phyloP scores from a whole-genome alignment of 2,888 invertebrate genomes.

The Lampropteryx suffumata region DNA sequence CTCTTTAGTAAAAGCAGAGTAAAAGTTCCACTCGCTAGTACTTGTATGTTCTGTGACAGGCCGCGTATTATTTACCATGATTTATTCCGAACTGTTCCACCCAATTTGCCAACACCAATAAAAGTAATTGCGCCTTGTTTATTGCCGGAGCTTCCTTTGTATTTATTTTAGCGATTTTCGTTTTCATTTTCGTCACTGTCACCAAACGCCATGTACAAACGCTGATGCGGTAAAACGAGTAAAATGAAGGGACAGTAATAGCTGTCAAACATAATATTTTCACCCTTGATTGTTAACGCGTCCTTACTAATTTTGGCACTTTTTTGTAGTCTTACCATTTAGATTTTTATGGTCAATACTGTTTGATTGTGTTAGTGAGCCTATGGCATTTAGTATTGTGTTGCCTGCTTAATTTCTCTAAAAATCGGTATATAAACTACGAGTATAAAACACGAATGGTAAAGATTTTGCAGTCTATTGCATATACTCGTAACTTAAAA shows the following conservation, averaged over 20 bases:
- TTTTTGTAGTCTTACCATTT: too few relatives aligned
- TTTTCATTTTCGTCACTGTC: conserved; percentile 5
- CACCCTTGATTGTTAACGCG: too few relatives aligned
- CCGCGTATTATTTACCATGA: conserved; percentile 23
- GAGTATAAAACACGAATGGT: too few relatives aligned
- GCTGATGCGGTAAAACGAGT: not conserved
- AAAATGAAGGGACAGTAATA: not conserved
- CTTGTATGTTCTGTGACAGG: not conserved
- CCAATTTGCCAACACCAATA: conserved; percentile 28
- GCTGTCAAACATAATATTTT: too few relatives aligned
- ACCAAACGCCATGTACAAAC: not conserved
- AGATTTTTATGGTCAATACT: too few relatives aligned
- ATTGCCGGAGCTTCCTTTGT: conserved; percentile 21
- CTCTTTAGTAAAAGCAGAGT: not conserved
- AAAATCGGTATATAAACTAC: too few relatives aligned
- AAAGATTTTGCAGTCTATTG: too few relatives aligned
- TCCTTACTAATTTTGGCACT: too few relatives aligned
- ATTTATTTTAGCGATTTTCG: conserved; percentile 6
- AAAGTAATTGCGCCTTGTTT: conserved; percentile 29
- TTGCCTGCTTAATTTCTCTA: too few relatives aligned
- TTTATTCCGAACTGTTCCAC: conserved; percentile 22
- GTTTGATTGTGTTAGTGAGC: too few relatives aligned
- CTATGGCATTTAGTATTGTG: too few relatives aligned
- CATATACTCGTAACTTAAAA: too few relatives aligned
- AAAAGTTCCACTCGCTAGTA: not conserved